phyloP scores from a whole-genome alignment of 2,113 vertebrate genomes.

The Apodemus speciosus region DNA sequence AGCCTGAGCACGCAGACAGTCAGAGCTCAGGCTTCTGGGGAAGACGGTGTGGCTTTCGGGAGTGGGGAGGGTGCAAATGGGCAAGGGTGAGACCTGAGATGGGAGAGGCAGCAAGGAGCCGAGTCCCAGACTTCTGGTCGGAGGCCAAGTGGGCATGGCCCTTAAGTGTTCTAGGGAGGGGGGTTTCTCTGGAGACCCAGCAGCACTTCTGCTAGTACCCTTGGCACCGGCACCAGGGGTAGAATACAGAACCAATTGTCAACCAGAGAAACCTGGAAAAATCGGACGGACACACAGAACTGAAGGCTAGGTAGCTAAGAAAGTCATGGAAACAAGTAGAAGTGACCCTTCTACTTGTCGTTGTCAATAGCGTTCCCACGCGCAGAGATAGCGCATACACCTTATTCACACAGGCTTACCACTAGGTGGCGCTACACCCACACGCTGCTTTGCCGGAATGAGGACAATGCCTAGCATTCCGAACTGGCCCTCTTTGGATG shows the following conservation, averaged over 20 bases:
- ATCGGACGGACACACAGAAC: fast-evolving
- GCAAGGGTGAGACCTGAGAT: not conserved
- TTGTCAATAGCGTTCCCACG: too few species aligned
- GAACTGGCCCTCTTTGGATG: not conserved
- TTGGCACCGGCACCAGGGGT: not conserved
- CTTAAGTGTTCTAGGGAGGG: not conserved
- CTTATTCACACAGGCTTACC: not conserved
- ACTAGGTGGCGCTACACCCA: not conserved
- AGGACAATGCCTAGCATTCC: not conserved
- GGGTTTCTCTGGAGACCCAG: not conserved
- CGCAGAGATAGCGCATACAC: too few species aligned
- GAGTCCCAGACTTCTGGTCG: not conserved
- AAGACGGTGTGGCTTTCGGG: not conserved
- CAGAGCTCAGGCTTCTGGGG: not conserved
- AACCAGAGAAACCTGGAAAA: not conserved
- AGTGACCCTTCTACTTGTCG: too few species aligned
- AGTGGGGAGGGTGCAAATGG: fast-evolving
- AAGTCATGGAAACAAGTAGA: not conserved
- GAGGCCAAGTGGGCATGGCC: not conserved
- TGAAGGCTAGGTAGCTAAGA: not conserved
- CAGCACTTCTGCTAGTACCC: not conserved
- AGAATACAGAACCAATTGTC: too few species aligned
- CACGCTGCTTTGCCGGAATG: not conserved
- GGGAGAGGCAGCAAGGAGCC: not conserved
- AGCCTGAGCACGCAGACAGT: not conserved